phyloP scores from a whole-genome alignment of 2,113 vertebrate species.

The Campylomormyrus numenius region DNA sequence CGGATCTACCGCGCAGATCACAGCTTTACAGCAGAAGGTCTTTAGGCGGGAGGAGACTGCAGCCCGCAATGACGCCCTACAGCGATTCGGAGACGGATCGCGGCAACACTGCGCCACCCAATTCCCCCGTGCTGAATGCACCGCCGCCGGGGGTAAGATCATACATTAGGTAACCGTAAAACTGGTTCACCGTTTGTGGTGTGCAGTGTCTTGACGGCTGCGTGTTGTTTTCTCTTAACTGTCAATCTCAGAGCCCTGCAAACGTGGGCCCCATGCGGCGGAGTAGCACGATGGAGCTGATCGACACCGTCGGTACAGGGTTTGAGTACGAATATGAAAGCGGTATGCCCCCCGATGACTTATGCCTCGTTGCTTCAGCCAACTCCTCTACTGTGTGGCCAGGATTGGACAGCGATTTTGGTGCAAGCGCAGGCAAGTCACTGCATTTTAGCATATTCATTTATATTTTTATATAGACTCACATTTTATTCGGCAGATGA shows the following conservation, averaged over 20 bases:
- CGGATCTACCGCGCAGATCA: constrained; percentile 25
- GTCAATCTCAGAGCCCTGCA: constrained; percentile 6
- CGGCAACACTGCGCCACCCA: constrained; percentile 57
- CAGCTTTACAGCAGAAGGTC: constrained; percentile 16
- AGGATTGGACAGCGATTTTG: constrained; percentile 73
- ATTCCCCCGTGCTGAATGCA: constrained; percentile 53
- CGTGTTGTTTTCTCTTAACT: background rate
- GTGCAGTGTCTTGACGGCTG: background rate
- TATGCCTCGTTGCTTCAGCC: constrained; percentile 26
- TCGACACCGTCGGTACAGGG: constrained; percentile 35
- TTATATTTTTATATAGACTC: background rate
- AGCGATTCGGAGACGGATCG: constrained; percentile 54
- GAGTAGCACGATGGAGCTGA: constrained; percentile 49
- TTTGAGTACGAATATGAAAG: constrained; percentile 49
- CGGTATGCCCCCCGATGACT: constrained; percentile 38
- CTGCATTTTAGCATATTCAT: background rate
- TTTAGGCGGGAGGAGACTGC: constrained; percentile 43
- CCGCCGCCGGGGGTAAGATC: constrained; percentile 25
- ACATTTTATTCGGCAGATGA: background rate
- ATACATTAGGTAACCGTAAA: too few relatives aligned
- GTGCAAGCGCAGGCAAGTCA: constrained; percentile 67
- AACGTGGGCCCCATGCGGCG: constrained; percentile 26
- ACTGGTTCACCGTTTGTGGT: background rate
- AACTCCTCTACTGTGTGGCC: constrained; percentile 51
- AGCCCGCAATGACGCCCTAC: constrained; percentile 41